Base-by-base conservation (phyloP, 1,140 invertebrate species). In the Drosophila fuyamai region DNA sequence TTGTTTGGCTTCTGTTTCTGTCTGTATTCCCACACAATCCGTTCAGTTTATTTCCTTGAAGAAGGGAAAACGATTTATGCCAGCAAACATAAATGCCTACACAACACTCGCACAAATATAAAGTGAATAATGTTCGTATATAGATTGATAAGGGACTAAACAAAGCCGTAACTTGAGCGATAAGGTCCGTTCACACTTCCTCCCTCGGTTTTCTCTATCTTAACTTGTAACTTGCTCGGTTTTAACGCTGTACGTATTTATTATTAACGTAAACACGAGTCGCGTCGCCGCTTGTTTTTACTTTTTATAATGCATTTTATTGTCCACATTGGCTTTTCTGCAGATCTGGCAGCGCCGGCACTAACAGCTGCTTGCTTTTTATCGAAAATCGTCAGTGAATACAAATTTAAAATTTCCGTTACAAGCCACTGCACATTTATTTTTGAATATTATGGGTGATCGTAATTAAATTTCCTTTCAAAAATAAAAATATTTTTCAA, bases 1-100 rank as follows among this genome's bases (percentile, higher is more conserved):
- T 72, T 72, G 68, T 72, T 58, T 71, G 68, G 68, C 68, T 72
- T 72, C 66, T 9, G 27, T 9, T 35, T 35, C 66, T 12, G 27
- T 14, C 10, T 27, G 27, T 43, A 43, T 40, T 58, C 50, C n/a
- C 65, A 48, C 65, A 27, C 65, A 71, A 70, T 57, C 14, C n/a
- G 27, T 32, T 66, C 63, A 29, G 32, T 44, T 40, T 65, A 46
- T 16, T 65, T 46, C 41, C n/a, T 10, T 14, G 35, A 18, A 47
- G 54, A 47, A 18, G 14, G 32, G 12, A 10, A 32, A 58, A 10
- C 13, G n/a, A 70, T 48, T 57, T 70, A 41, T 71, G 51, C 27
- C 32, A 56, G 27, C 51, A 56, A 71, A 57, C 65, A 72, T 72
- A 71, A 41, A 35, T 36, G 38, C 27, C 43, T 13, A 27, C 44